A percentile compares a stretch with the other conserved stretches of the same genome.
Evolutionary conservation across 2,113 vertebrate genomes (phyloP).

Genomic region (Ivindomyrus marchei): DNA sequence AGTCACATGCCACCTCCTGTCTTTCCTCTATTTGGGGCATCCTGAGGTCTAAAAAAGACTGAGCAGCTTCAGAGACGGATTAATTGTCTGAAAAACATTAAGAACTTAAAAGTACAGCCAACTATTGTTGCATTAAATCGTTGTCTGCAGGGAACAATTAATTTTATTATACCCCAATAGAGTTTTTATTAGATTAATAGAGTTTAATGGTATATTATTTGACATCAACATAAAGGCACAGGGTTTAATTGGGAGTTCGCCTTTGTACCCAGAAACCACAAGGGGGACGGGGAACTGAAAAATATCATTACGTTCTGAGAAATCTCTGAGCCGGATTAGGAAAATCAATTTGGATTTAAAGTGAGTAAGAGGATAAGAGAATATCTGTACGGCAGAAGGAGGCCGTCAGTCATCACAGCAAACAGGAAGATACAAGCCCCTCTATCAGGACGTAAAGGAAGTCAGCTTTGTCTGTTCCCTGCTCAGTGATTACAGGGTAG

Average conservation of each 20-base stretch:
- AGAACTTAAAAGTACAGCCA: background rate
- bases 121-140: background rate
- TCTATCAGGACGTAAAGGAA: background rate
- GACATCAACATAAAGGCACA: conserved; percentile 4
- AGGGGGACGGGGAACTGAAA: conserved; percentile 19
- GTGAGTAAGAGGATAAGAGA: conserved; percentile 31
- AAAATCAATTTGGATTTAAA: conserved; percentile 32
- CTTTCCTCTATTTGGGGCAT: background rate
- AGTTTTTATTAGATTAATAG: background rate
- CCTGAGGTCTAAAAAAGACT: background rate
- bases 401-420: conserved; percentile 26
- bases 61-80: background rate
- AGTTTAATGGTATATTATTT: background rate
- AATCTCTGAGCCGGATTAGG: conserved; percentile 40
- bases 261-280: conserved; percentile 18
- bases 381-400: conserved; percentile 23
- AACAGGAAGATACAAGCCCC: background rate
- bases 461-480: background rate
- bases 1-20: background rate
- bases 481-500: background rate
- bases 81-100: background rate
- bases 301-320: conserved; percentile 26
- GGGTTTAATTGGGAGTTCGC: conserved; percentile 24
- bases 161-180: background rate
- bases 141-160: background rate